Percentiles rank a stretch among this genome's conserved stretches.
Evolutionary conservation across 2,888 invertebrate species (phyloP).

Genomic region (Ischnus inquisitorius): DNA sequence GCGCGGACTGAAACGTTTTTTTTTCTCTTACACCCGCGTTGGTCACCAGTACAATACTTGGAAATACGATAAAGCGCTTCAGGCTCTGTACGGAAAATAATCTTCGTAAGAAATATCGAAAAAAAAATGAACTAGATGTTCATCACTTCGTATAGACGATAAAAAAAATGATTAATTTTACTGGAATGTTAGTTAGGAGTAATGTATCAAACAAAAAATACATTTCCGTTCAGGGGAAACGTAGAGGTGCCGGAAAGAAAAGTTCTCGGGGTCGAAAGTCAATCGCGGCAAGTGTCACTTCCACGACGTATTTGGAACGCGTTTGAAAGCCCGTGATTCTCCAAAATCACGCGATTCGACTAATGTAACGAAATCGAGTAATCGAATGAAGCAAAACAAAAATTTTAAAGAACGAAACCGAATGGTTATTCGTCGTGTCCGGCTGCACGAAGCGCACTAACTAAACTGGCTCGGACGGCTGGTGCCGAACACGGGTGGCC

Average conservation of each 20-base stretch:
- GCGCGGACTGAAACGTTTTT: constrained; percentile 29
- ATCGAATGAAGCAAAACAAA: background rate
- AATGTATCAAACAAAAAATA: background rate
- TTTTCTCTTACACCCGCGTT: constrained; percentile 39
- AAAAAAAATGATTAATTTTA: background rate
- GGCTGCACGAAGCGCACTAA: constrained; percentile 75
- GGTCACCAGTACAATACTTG: constrained; percentile 36
- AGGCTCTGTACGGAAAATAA: background rate
- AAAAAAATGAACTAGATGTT: background rate
- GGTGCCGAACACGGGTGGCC: constrained; percentile 61
- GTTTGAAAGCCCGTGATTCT: background rate
- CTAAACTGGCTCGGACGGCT: constrained; percentile 73
- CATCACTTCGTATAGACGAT: background rate
- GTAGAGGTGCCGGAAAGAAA: background rate
- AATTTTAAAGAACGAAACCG: constrained; percentile 30
- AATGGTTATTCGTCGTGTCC: constrained; percentile 69
- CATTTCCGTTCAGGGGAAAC: background rate
- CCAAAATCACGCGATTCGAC: background rate
- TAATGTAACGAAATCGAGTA: background rate
- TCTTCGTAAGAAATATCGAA: background rate
- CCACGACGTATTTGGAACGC: constrained; percentile 16
- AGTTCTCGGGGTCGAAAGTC: background rate
- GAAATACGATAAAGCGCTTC: constrained; percentile 44
- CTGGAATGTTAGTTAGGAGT: background rate
- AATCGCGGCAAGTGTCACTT: constrained; percentile 16